These are phyloP conservation scores for Sclerurus mexicanus DNA, from an alignment of 2,113 vertebrate genomes.

Conservation along the genomic window DNA sequence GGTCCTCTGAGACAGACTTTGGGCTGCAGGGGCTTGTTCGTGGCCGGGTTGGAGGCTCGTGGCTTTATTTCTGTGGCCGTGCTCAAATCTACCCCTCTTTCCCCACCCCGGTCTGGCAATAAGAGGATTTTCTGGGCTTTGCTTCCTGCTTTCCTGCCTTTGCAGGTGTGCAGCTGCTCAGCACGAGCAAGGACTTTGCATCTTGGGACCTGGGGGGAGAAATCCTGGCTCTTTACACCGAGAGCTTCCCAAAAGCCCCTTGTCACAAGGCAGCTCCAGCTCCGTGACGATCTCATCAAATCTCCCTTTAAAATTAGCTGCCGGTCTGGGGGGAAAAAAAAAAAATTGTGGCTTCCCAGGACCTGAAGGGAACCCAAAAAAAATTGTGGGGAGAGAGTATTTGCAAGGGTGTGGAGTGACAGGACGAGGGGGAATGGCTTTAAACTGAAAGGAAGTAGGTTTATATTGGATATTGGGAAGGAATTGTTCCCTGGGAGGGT, in stretches of 20 bases:
- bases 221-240: neutral
- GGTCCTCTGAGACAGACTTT: neutral
- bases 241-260: neutral
- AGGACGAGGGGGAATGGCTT: neutral
- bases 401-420: neutral
- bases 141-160: neutral
- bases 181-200: accelerated
- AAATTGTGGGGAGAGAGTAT: neutral
- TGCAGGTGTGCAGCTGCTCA: neutral
- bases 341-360: neutral
- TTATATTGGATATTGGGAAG: accelerated
- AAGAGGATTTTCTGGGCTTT: neutral
- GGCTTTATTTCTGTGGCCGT: neutral
- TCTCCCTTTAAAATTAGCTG: neutral
- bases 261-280: neutral
- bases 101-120: neutral
- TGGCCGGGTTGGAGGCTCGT: neutral
- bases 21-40: neutral
- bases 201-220: neutral
- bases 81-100: neutral
- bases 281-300: neutral
- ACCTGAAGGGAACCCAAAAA: neutral
- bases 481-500: neutral
- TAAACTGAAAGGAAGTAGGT: too few species aligned
- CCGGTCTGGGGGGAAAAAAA: neutral